Base-by-base conservation (phyloP, 2,113 vertebrate genomes). In the Heterochromis multidens region DNA sequence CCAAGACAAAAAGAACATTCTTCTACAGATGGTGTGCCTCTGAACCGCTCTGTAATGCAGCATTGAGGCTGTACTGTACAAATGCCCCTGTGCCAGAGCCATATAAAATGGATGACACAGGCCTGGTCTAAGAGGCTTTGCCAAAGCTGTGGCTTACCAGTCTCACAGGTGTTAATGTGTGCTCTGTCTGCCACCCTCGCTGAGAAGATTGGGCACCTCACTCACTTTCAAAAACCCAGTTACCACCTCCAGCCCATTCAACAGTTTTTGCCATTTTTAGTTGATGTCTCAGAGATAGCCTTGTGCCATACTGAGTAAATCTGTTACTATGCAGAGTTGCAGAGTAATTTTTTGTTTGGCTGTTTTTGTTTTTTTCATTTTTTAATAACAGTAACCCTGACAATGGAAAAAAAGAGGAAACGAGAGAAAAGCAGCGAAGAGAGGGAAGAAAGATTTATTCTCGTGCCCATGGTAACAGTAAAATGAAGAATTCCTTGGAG, bases 81-180 rank as follows among this genome's bases (percentile, higher is more conserved):
- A 93, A 91, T 90, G 82, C 78, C 84, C 60, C 83, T 63, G 81
- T 91, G 88, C 85, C 81, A 62, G 84, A 70, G 88, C 85, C 85
- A 90, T 90, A 89, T 83, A 82, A 87, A 93, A 91, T 87, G 88
- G 92, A 92, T 92, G 88, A 90, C 89, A 91, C 83, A 91, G 87
- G 65, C 79, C 87, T 77, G 79, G 74, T 84, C 88, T 94, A 91
- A 95, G 94, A 94, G 87, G 93, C 91, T 94, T 95, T 94, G 87
- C 92, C 94, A 96, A 94, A 94, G 89, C 94, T 83, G 86, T 90
- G 89, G 93, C 87, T 95, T 95, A 94, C 90, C 85, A 93, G 92
- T 91, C 86, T 94, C 94, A 88, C 94, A 94, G 95, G 94, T 95
- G 94, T 95, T 94, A 94, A 93, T 94, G 93, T 94, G 91, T 79